Evolutionary conservation across 2,113 vertebrate genomes (phyloP).

Genomic region (Cyanocitta stelleri): DNA sequence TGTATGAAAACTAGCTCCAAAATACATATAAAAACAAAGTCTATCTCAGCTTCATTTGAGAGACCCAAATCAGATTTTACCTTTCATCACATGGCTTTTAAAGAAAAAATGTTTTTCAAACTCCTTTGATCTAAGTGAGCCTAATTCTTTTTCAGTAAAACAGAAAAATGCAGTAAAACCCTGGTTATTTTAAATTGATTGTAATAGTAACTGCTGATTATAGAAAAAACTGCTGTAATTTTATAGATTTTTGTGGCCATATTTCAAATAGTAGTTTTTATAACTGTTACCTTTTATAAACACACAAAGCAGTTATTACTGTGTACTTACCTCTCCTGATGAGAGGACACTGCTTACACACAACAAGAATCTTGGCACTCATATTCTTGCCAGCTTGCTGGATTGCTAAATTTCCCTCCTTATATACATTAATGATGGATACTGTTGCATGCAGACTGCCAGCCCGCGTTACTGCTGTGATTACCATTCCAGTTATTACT

Average conservation of each 20-base stretch:
- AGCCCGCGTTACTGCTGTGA: conserved; percentile 76
- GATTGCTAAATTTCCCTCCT: conserved; percentile 89
- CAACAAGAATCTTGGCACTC: conserved; percentile 88
- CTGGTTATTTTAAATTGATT: not conserved
- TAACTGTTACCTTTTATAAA: not conserved
- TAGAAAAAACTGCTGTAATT: not conserved
- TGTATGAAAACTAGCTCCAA: not conserved
- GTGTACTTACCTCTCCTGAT: conserved; percentile 87
- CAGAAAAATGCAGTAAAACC: not conserved
- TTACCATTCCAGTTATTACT: conserved; percentile 92
- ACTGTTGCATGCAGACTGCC: conserved; percentile 87
- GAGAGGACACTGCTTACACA: conserved; percentile 93
- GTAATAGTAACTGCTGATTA: not conserved
- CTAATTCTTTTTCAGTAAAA: not conserved
- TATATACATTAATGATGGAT: conserved; percentile 93
- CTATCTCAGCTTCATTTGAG: not conserved
- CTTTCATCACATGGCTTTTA: rapidly evolving
- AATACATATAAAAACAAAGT: not conserved
- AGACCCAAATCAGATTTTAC: not conserved
- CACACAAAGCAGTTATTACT: not conserved
- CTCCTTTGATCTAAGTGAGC: not conserved
- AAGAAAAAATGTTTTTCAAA: not conserved
- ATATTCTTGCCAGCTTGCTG: conserved; percentile 96
- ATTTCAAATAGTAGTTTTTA: not conserved
- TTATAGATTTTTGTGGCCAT: not conserved